Conservation (phyloP, 2,113 vertebrate species). For the Oncorhynchus keta region DNA sequence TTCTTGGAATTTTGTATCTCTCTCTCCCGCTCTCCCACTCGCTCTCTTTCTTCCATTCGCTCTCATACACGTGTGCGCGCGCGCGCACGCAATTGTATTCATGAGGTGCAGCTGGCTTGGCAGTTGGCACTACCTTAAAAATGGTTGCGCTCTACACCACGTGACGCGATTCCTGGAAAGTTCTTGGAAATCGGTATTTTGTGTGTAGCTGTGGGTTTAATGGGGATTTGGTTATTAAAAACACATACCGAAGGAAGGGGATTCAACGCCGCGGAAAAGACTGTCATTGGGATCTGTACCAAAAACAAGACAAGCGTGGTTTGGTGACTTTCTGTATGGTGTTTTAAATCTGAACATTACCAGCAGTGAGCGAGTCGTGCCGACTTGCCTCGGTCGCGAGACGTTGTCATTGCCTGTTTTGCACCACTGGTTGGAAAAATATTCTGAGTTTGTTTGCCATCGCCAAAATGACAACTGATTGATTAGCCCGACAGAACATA, state of each 20-base stretch:
- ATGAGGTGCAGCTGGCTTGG: neutral
- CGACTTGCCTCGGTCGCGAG: no score
- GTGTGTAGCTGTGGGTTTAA: conserved; percentile 53
- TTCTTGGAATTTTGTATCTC: no score
- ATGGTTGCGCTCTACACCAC: conserved; percentile 66
- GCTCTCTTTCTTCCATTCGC: no score
- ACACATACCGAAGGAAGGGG: no score
- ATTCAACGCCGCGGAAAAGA: neutral
- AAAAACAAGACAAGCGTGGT: neutral
- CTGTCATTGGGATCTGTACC: neutral
- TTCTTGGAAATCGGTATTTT: conserved; percentile 88
- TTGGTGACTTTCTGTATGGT: no score
- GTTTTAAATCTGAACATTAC: neutral
- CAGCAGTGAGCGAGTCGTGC: neutral
- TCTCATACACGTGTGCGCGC: neutral
- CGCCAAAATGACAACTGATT: no score
- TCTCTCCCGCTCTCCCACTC: no score
- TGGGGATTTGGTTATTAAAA: neutral
- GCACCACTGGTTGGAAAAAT: neutral
- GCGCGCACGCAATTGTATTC: neutral
- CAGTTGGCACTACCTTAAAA: conserved; percentile 70
- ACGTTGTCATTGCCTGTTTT: neutral
- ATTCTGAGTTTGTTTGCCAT: no score
- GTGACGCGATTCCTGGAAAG: conserved; percentile 94
- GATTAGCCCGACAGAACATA: no score